Conservation (phyloP, 1,140 invertebrate genomes). For the Ceratitis capitata region DNA sequence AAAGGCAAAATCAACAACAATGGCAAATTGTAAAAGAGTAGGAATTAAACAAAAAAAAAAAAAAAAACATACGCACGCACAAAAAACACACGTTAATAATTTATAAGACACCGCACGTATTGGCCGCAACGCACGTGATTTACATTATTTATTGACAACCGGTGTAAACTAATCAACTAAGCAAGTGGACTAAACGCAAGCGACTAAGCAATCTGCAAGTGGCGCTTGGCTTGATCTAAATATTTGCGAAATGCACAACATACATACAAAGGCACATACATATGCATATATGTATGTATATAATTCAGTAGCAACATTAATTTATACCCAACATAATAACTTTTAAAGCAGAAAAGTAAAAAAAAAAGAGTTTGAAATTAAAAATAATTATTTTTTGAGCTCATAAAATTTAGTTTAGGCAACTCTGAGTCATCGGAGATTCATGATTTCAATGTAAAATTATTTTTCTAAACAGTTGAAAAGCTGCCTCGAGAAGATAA, state of each 20-base stretch:
- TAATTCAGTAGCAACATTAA: neutral
- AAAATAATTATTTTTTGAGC: too few species aligned
- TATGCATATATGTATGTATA: too few species aligned
- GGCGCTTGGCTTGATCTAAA: constrained; percentile 22
- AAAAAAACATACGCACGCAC: neutral
- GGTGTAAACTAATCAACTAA: neutral
- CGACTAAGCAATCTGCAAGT: neutral
- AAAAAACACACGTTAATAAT: neutral
- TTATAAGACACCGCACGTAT: constrained; percentile 4
- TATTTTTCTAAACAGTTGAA: too few species aligned
- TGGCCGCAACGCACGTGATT: neutral
- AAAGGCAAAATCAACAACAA: too few species aligned
- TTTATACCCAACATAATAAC: neutral
- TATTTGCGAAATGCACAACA: constrained; percentile 17
- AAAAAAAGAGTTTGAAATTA: too few species aligned
- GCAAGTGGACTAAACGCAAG: neutral
- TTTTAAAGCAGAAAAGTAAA: neutral
- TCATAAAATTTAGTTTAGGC: too few species aligned
- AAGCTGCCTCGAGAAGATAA: too few species aligned
- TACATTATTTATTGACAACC: constrained; percentile 13
- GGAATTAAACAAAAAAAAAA: neutral
- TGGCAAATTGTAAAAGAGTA: neutral
- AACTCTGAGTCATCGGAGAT: too few species aligned
- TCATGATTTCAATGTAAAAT: too few species aligned
- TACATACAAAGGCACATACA: too few species aligned